Conservation (phyloP, 2,888 invertebrate genomes). For the Abscondita cerata region DNA sequence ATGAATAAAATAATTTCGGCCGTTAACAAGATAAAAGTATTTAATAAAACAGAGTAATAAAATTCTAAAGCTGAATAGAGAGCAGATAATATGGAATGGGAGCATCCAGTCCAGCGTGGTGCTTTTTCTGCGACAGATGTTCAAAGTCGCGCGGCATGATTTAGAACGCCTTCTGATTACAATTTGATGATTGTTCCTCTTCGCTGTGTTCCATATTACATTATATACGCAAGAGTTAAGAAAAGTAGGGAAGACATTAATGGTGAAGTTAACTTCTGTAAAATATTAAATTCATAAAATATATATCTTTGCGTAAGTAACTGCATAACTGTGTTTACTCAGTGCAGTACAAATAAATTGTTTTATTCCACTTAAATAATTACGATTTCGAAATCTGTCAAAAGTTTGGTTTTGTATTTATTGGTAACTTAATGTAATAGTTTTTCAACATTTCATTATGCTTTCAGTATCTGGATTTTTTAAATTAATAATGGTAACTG, state of each 20-base stretch:
- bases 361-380: no score
- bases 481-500: no score
- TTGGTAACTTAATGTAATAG: no score
- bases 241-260: constrained; percentile 55
- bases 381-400: no score
- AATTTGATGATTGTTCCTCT: constrained; percentile 60
- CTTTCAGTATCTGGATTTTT: no score
- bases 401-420: no score
- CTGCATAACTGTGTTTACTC: constrained; percentile 15
- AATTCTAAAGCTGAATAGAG: constrained; percentile 33
- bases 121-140: constrained; percentile 53
- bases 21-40: constrained; percentile 22
- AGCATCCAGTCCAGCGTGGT: constrained; percentile 34
- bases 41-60: constrained; percentile 29
- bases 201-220: constrained; percentile 50
- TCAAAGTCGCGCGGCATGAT: constrained; percentile 54
- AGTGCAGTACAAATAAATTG: constrained; percentile 4
- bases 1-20: no score
- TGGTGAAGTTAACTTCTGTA: constrained; percentile 53
- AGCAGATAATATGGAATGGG: constrained; percentile 50
- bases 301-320: constrained; percentile 22
- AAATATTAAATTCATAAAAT: constrained; percentile 53
- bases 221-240: constrained; percentile 53
- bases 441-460: no score
- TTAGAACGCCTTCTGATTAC: constrained; percentile 59